These are phyloP conservation scores for Apis cerana DNA, from an alignment of 1,140 invertebrate species.

Conservation along the genomic window DNA sequence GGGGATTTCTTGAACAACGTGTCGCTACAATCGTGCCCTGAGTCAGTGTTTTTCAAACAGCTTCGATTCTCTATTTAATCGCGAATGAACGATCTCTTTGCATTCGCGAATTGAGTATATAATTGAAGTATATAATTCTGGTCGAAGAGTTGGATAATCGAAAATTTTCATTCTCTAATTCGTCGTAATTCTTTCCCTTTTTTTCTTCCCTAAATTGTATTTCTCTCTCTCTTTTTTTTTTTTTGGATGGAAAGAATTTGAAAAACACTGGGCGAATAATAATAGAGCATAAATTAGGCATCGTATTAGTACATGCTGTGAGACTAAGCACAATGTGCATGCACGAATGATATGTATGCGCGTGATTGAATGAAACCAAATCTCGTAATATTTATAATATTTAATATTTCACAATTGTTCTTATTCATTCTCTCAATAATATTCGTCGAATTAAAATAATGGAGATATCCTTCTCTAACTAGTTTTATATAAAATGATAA, in stretches of 20 bases:
- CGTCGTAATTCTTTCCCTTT: not conserved
- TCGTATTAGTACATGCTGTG: conserved; percentile 46
- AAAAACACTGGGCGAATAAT: conserved; percentile 33
- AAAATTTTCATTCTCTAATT: not conserved
- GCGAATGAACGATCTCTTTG: not conserved
- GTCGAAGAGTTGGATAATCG: not conserved
- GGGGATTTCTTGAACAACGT: conserved; percentile 15
- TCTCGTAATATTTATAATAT: too few relatives aligned
- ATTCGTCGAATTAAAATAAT: too few relatives aligned
- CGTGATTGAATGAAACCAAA: not conserved
- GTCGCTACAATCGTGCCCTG: conserved; percentile 7
- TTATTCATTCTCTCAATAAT: not conserved
- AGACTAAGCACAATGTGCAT: conserved; percentile 44
- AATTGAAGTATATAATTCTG: not conserved
- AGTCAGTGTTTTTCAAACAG: conserved; percentile 21
- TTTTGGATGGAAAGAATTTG: not conserved
- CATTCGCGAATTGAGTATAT: not conserved
- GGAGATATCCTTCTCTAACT: too few relatives aligned
- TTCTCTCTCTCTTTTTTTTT: not conserved
- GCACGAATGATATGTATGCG: conserved; percentile 25
- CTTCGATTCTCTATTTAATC: not conserved
- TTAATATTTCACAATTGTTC: not conserved
- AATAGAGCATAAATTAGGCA: conserved; percentile 24
- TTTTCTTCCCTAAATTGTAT: not conserved
- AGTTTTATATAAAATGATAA: too few relatives aligned